A percentile compares a stretch with the other conserved stretches of the same genome.
Evolutionary conservation across 2,888 invertebrate species (phyloP).

Genomic region (Oxycera nigricornis): DNA sequence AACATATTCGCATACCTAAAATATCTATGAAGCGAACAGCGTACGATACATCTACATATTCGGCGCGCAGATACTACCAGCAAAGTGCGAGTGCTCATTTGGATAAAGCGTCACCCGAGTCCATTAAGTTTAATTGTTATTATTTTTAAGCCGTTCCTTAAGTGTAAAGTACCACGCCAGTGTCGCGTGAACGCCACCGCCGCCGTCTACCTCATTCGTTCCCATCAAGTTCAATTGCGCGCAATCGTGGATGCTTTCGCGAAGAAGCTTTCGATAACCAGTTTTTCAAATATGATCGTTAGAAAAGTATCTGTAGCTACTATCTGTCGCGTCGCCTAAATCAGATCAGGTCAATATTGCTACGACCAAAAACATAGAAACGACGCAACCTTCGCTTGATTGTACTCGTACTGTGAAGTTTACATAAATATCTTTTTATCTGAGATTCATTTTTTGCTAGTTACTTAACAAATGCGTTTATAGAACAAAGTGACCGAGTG

Average conservation of each 20-base stretch:
- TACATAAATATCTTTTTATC: neutral
- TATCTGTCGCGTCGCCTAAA: neutral
- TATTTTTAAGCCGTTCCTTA: neutral
- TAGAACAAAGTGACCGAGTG: neutral
- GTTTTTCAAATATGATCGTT: conserved; percentile 18
- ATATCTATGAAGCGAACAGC: too few relatives aligned
- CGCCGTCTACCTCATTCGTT: neutral
- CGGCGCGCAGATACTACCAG: too few relatives aligned
- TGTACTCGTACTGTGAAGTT: neutral
- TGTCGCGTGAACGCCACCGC: conserved; percentile 18
- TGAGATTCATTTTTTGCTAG: neutral
- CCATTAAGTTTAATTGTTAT: conserved; percentile 7
- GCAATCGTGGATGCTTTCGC: neutral
- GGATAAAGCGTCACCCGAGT: neutral
- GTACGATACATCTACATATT: too few relatives aligned
- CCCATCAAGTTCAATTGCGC: conserved; percentile 11
- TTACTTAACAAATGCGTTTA: neutral
- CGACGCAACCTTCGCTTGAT: neutral
- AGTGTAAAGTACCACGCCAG: neutral
- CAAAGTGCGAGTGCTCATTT: too few relatives aligned
- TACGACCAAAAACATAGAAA: neutral
- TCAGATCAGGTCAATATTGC: conserved; percentile 7
- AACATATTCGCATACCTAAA: neutral
- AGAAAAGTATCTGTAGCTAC: neutral
- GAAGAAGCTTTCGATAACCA: conserved; percentile 33